phyloP scores from a whole-genome alignment of 2,113 vertebrate genomes.

The Odobenus rosmarus region DNA sequence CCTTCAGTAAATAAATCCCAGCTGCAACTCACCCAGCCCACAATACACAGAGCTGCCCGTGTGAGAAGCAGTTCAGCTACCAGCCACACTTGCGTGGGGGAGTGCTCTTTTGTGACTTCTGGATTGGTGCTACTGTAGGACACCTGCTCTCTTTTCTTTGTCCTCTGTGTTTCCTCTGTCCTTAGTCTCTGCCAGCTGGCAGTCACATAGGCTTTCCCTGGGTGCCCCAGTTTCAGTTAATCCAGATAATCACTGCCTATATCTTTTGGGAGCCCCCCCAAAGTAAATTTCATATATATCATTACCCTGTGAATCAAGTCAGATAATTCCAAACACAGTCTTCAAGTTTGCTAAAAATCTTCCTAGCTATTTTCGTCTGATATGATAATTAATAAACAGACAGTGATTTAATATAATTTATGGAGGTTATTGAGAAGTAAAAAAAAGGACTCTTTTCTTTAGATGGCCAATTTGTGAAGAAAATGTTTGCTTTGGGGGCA shows the following conservation, averaged over 20 bases:
- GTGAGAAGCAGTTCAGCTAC: not conserved
- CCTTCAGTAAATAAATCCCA: not conserved
- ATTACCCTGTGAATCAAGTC: not conserved
- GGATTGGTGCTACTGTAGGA: not conserved
- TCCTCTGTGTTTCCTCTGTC: not conserved
- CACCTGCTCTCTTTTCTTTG: not conserved
- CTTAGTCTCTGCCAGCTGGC: not conserved
- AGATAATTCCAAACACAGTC: not conserved
- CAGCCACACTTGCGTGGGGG: not conserved
- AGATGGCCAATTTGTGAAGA: not conserved
- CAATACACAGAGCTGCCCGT: not conserved
- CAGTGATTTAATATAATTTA: not conserved
- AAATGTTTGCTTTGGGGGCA: not conserved
- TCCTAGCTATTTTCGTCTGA: not conserved
- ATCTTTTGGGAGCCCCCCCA: not conserved
- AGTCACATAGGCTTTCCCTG: not conserved
- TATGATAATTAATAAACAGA: not conserved
- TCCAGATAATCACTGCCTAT: not conserved
- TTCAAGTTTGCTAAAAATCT: not conserved
- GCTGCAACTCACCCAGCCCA: not conserved
- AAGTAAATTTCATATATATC: not conserved
- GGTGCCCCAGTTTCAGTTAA: not conserved
- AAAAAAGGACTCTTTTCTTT: not conserved
- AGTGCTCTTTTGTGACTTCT: not conserved
- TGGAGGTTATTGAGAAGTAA: not conserved